These are phyloP conservation scores for Villa cingulata DNA, from an alignment of 2,888 invertebrate genomes.

Conservation along the genomic window DNA sequence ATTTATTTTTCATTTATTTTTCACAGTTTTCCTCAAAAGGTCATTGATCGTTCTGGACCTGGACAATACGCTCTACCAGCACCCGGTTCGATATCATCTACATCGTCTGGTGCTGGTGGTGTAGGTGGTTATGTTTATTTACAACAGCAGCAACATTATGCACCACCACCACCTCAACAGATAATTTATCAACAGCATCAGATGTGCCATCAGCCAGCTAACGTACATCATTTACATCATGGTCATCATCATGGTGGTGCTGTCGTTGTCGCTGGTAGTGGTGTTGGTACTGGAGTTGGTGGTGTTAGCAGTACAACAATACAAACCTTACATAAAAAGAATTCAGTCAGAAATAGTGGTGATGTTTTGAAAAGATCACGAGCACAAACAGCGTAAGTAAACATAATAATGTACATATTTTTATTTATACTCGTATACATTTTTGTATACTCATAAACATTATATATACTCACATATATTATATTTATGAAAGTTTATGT, in stretches of 20 bases:
- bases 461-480: too few species aligned
- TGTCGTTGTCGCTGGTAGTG: conserved; percentile 32
- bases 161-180: conserved; percentile 16
- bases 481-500: too few species aligned
- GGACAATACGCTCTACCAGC: conserved; percentile 27
- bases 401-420: too few species aligned
- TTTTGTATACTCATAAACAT: too few species aligned
- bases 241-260: conserved; percentile 33
- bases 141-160: conserved; percentile 29
- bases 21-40: conserved; percentile 32
- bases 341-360: conserved; percentile 46
- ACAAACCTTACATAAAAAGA: conserved; percentile 49
- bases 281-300: conserved; percentile 25
- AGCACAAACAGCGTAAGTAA: conserved; percentile 55
- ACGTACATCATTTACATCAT: conserved; percentile 26
- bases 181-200: conserved; percentile 18
- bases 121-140: conserved; percentile 32
- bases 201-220: conserved; percentile 33
- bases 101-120: conserved; percentile 16
- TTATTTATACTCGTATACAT: too few species aligned
- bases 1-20: conserved; percentile 2
- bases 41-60: conserved; percentile 32
- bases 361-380: conserved; percentile 52
- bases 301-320: conserved; percentile 19
- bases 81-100: conserved; percentile 22